These are phyloP conservation scores for Oppia nitens DNA, from an alignment of 1,140 invertebrate genomes.

Conservation along the genomic window DNA sequence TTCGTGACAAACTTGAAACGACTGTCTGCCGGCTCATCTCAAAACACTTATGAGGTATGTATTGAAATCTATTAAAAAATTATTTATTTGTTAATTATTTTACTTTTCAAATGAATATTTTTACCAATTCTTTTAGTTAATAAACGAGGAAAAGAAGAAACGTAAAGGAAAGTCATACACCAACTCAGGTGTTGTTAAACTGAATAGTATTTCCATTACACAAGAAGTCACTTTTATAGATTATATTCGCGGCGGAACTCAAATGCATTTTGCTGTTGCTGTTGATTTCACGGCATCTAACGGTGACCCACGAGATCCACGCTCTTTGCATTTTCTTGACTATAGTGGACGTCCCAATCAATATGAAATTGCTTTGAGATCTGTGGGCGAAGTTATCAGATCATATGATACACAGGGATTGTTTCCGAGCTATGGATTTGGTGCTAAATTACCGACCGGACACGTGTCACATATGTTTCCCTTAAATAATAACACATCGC, in stretches of 20 bases:
- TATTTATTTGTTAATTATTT: too few relatives aligned
- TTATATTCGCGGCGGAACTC: constrained; percentile 24
- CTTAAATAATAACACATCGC: constrained; percentile 14
- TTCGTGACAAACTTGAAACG: not conserved
- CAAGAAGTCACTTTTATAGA: constrained; percentile 8
- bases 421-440: constrained; percentile 5
- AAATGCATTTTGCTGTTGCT: constrained; percentile 41
- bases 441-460: constrained; percentile 12
- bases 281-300: constrained; percentile 52
- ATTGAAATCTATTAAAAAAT: too few relatives aligned
- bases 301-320: constrained; percentile 37
- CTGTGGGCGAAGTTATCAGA: constrained; percentile 44
- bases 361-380: constrained; percentile 38
- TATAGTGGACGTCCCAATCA: constrained; percentile 33
- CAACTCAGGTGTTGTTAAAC: not conserved
- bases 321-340: constrained; percentile 38
- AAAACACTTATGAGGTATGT: not conserved
- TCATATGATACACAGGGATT: constrained; percentile 34
- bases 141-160: not conserved
- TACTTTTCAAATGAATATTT: too few relatives aligned
- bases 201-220: not conserved
- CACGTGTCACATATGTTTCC: not conserved
- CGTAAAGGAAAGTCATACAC: not conserved
- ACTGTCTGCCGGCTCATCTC: not conserved
- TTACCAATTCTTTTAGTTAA: too few relatives aligned